These are phyloP conservation scores for Megastigmus dorsalis DNA, from an alignment of 2,888 invertebrate genomes.

Conservation along the genomic window DNA sequence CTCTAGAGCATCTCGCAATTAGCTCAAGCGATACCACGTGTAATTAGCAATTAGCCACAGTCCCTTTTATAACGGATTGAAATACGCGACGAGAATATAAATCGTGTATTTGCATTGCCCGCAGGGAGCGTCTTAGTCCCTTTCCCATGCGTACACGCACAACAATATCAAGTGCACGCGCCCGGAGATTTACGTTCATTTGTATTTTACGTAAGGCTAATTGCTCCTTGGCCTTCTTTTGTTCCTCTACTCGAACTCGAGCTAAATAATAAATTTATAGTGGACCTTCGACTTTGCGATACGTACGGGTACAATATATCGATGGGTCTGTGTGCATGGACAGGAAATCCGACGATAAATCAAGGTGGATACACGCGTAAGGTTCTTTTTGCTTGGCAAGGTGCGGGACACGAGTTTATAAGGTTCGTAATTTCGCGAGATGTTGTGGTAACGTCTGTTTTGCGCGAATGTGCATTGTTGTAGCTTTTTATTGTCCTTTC, in stretches of 20 bases:
- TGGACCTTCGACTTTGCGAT: background rate
- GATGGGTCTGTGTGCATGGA: background rate
- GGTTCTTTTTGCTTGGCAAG: background rate
- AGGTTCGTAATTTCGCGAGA: too few species aligned
- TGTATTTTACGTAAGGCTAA: conserved; percentile 23
- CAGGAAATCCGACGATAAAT: conserved; percentile 6
- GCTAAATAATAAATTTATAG: conserved; percentile 25
- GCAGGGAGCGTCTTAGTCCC: too few species aligned
- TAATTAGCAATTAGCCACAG: conserved; percentile 31
- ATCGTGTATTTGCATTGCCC: background rate
- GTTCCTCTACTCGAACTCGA: too few species aligned
- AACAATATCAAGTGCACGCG: background rate
- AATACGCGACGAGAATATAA: background rate
- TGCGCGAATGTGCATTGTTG: too few species aligned
- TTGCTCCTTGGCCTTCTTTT: conserved; percentile 37
- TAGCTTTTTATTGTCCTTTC: too few species aligned
- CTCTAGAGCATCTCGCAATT: conserved; percentile 15
- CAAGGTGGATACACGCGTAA: too few species aligned
- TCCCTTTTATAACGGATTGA: background rate
- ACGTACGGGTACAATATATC: background rate
- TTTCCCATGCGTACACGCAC: too few species aligned
- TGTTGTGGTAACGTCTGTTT: too few species aligned
- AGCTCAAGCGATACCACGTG: background rate
- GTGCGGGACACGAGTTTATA: background rate
- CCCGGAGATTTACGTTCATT: conserved; percentile 17